Conservation (phyloP, 2,113 vertebrate species). For the Pholis gunnellus region DNA sequence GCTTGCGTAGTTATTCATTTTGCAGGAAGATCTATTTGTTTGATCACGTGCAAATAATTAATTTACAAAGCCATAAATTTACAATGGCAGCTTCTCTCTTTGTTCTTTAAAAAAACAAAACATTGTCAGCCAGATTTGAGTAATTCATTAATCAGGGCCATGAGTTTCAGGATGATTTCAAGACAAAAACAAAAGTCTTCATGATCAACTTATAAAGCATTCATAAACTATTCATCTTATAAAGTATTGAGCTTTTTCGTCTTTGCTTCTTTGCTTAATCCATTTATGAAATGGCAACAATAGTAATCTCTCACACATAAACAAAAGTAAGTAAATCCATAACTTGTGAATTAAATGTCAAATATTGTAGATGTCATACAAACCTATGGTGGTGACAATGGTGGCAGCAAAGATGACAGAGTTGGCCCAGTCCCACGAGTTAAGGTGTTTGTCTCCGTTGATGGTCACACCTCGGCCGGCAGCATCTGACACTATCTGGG, state of each 20-base stretch:
- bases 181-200: not conserved
- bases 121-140: not conserved
- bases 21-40: not conserved
- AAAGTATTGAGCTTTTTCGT: not conserved
- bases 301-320: not conserved
- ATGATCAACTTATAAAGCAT: not conserved
- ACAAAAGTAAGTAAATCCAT: not conserved
- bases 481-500: constrained; percentile 90
- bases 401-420: constrained; percentile 96
- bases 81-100: not conserved
- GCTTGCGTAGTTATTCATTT: not conserved
- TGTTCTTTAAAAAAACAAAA: not conserved
- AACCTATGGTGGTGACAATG: constrained; percentile 97
- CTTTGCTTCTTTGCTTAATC: not conserved
- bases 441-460: constrained; percentile 89
- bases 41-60: not conserved
- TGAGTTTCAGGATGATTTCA: not conserved
- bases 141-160: not conserved
- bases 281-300: not conserved
- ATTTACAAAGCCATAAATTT: not conserved
- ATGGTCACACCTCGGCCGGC: constrained; percentile 93
- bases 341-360: not conserved
- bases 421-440: constrained; percentile 95
- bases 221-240: not conserved
- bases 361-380: not conserved